Base-by-base conservation (phyloP, 2,113 vertebrate species). In the Natator depressus region DNA sequence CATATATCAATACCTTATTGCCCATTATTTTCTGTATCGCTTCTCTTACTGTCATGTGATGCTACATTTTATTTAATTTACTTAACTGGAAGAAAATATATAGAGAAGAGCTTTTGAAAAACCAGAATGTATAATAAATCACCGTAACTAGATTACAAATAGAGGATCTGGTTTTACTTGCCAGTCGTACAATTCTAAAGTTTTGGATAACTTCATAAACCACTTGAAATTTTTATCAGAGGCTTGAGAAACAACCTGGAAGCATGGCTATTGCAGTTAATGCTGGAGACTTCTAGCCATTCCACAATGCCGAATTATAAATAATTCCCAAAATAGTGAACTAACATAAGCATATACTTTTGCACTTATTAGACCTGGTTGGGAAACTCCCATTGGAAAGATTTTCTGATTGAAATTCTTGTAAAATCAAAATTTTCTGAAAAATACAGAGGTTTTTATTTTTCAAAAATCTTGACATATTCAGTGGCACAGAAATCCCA, bases 1-100 rank as follows among this genome's bases (percentile, higher is more conserved):
- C 91, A 95, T 97, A 95, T 96, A 94, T 98, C 97, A 98, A 95
- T 94, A 98, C 82, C 80, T 38, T 49, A 87, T 51, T 1, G 84
- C 11, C 83, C 95, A 87, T 97, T 91, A 97, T 92, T 95, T 90
- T 94, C 94, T 93, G 84, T 93, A 97, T 91, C 92, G 72, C 82
- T 90, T 95, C 93, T 93, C 93, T 93, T 65, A 78, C 83, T 88
- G 95, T 93, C 87, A 72, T 90, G 80, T 89, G 97, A 80, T 93
- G 85, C 88, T 59, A 82, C 79, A 59, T 95, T 96, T 94, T 84
- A 94, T 91, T 24, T 13, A 89, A 97, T 96, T 97, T 96, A 88
- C 78, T 91, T 93, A 91, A 91, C 72, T 62, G 47, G 25, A 84
- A 91, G 65, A 38, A 53, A 50, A 87, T 3, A 8, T 78, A 47